Percentiles rank a stretch among this genome's conserved stretches.
phyloP scores from a whole-genome alignment of 2,888 invertebrate species.

The Ecdyonurus torrentis region DNA sequence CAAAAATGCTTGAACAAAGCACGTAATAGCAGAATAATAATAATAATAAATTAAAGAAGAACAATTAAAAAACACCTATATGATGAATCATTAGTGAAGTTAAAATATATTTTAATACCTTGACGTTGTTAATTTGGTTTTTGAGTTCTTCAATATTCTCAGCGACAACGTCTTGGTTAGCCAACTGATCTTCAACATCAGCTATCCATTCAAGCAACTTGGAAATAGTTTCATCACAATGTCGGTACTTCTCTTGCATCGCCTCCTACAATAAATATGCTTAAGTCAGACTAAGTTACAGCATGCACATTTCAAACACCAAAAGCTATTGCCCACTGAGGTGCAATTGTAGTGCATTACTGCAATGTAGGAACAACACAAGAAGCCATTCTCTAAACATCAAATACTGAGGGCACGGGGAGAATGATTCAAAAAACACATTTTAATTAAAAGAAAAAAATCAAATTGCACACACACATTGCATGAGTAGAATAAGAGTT shows the following conservation, averaged over 20 bases:
- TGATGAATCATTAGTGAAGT: too few species aligned
- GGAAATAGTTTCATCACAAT: conserved; percentile 72
- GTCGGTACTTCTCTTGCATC: conserved; percentile 83
- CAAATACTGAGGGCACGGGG: too few species aligned
- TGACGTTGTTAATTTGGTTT: conserved; percentile 76
- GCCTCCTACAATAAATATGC: conserved; percentile 77
- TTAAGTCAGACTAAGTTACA: too few species aligned
- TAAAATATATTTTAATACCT: too few species aligned
- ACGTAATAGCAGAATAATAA: too few species aligned
- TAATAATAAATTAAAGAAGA: too few species aligned
- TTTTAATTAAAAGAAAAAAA: too few species aligned
- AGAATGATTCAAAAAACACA: too few species aligned
- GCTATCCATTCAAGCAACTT: conserved; percentile 77
- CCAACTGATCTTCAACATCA: conserved; percentile 65
- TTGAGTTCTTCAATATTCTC: conserved; percentile 74
- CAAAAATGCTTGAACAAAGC: too few species aligned
- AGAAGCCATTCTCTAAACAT: background rate
- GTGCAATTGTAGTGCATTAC: background rate
- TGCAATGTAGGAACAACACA: background rate
- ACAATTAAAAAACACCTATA: too few species aligned
- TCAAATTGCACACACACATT: too few species aligned
- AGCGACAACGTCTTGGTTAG: conserved; percentile 69
- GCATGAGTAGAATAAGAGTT: too few species aligned
- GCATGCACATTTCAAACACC: background rate
- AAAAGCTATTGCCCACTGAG: background rate